A percentile compares a stretch with the other conserved stretches of the same genome.
phyloP scores from a whole-genome alignment of 2,797 vertebrate genomes.

The Epinephelus malabaricus region DNA sequence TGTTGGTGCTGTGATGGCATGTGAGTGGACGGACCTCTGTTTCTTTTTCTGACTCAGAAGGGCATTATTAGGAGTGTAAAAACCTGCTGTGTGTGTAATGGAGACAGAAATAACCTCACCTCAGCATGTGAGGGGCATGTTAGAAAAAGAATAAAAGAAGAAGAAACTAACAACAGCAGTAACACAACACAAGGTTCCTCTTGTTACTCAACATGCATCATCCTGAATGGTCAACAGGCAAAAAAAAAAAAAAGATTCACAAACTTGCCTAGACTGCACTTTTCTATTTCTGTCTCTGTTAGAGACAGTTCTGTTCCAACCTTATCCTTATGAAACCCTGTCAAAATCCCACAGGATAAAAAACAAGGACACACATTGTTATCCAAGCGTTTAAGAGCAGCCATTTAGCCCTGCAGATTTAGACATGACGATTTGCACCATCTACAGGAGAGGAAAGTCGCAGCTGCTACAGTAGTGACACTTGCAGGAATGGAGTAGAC shows the following conservation, averaged over 20 bases:
- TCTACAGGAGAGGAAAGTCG: not conserved
- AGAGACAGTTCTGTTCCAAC: not conserved
- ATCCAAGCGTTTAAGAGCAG: not conserved
- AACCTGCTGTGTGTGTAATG: constrained; percentile 4
- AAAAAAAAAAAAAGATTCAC: not conserved
- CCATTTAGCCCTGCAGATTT: not conserved
- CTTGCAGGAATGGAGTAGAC: not conserved
- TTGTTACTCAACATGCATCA: not conserved
- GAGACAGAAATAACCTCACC: not conserved
- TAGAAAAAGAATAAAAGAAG: not conserved
- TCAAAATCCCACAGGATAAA: not conserved
- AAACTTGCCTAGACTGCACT: not conserved
- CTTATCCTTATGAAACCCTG: not conserved
- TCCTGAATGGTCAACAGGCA: not conserved
- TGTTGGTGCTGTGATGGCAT: constrained; percentile 24
- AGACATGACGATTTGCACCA: not conserved
- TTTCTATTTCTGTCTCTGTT: not conserved
- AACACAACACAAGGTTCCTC: not conserved
- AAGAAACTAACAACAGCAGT: not conserved
- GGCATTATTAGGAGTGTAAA: constrained; percentile 23
- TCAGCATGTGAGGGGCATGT: not conserved
- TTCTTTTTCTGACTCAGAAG: constrained; percentile 13
- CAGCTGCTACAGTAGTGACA: not conserved
- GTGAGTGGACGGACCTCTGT: constrained; percentile 4
- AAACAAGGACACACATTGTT: not conserved